Evolutionary conservation across 1,140 invertebrate species (phyloP), one percentile per base, ranked within the genome.

Genomic region (Leptoteleia sp.): DNA sequence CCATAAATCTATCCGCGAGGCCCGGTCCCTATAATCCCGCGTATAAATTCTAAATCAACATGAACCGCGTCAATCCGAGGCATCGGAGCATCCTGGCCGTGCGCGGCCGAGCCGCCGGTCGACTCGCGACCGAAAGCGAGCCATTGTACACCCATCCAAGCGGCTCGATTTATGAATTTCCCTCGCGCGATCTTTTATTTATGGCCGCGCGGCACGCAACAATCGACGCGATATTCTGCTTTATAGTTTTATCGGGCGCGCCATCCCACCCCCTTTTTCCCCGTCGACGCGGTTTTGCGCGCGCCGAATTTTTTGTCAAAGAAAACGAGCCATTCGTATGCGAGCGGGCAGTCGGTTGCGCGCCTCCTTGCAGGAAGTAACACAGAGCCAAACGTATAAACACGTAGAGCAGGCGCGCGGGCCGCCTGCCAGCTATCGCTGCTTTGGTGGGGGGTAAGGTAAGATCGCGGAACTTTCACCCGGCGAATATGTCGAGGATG

Each of bases 401-500:
- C 52, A 68, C 52, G 45, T 57, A 40, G 31, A 40, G n/a, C n/a
- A n/a, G n/a, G 29, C 15, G n/a, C 17, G n/a, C 37, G 16, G 40
- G 19, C 15, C 11, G 22, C 1, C 52, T 25, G 43, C 17, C 17
- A 61, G 47, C 45, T 43, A 43, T 25, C 37, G 45, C 22, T 12
- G 57, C 33, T 29, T 11, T 59, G 29, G 35, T n/a, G 16, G n/a
- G 29, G 29, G 47, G 11, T 5, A 48, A 27, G 42, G 65, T 48
- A 68, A 55, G 77, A 76, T 79, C 77, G 59, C 65, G 77, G 71
- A 79, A 79, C 77, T 79, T 79, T 79, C 77, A 79, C 77, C 77
- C 77, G 54, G 17, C 70, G 77, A 76, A 59, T 75, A 65, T 73
- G 71, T 79, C 77, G 65, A 76, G 71, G 71, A 79, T 79, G 77